Percentiles rank a stretch among this genome's conserved stretches.
phyloP scores from a whole-genome alignment of 2,113 vertebrate genomes.

The Chiloscyllium plagiosum region DNA sequence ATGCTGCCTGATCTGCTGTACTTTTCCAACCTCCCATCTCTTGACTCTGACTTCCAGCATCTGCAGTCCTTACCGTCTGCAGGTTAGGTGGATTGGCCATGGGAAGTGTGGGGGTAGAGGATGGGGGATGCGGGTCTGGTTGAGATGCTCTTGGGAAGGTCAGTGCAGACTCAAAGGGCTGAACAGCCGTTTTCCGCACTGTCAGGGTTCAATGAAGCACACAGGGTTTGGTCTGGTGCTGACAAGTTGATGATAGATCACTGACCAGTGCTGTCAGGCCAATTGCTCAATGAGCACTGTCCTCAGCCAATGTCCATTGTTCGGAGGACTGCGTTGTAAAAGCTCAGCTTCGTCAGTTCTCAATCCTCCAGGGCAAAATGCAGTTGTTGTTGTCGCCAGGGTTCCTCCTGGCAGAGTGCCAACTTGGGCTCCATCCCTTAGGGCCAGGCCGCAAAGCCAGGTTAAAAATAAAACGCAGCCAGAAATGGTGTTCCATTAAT shows the following conservation, averaged over 20 bases:
- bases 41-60: too few relatives aligned
- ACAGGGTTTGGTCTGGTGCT: too few relatives aligned
- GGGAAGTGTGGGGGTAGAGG: too few relatives aligned
- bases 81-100: too few relatives aligned
- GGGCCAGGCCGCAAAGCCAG: not conserved
- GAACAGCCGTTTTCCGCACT: too few relatives aligned
- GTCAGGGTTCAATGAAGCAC: too few relatives aligned
- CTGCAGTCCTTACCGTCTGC: too few relatives aligned
- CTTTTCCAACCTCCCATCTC: too few relatives aligned
- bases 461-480: not conserved
- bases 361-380: not conserved
- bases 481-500: not conserved
- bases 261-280: not conserved
- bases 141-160: too few relatives aligned
- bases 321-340: not conserved
- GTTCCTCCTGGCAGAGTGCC: not conserved
- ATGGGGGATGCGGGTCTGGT: too few relatives aligned
- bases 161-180: too few relatives aligned
- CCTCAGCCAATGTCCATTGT: not conserved
- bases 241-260: not conserved
- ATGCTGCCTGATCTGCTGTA: too few relatives aligned
- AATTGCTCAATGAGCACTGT: not conserved
- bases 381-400: not conserved
- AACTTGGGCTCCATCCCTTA: not conserved
- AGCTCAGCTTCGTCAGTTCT: not conserved